Percentiles rank a stretch among this genome's conserved stretches.
Conservation (phyloP, 2,888 invertebrate genomes). For the Pseudococcus viburni region DNA sequence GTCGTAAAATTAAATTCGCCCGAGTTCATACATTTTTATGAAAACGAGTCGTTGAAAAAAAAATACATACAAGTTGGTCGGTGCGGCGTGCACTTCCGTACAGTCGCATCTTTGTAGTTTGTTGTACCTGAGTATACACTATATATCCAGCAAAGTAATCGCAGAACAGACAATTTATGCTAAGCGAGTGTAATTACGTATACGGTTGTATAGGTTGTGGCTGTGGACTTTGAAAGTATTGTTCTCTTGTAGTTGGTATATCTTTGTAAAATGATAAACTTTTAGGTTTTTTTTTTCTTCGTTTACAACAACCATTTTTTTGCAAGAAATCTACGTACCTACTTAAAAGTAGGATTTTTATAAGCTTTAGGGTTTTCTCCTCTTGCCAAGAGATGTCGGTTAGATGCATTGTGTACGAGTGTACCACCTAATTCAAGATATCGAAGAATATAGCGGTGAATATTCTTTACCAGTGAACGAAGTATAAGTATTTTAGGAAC, state of each 20-base stretch:
- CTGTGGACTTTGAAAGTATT: not conserved
- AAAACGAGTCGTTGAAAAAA: not conserved
- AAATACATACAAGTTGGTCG: not conserved
- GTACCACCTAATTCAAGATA: too few species aligned
- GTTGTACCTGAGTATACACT: not conserved
- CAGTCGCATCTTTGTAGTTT: too few species aligned
- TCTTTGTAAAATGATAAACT: not conserved
- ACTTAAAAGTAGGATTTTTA: not conserved
- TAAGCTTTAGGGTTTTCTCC: not conserved
- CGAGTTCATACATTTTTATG: slow-evolving; percentile 21
- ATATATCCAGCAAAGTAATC: not conserved
- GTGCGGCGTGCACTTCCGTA: not conserved
- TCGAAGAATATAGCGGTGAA: too few species aligned
- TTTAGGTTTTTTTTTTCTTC: not conserved
- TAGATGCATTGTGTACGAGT: too few species aligned
- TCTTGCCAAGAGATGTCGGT: not conserved
- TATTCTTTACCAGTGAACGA: too few species aligned
- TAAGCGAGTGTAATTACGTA: not conserved
- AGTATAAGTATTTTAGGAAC: too few species aligned
- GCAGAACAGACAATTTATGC: slow-evolving; percentile 1
- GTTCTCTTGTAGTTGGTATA: not conserved
- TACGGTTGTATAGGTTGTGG: not conserved
- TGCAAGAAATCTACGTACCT: not conserved
- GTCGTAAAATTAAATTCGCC: slow-evolving; percentile 21
- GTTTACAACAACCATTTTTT: not conserved